Evolutionary conservation across 2,888 invertebrate species (phyloP).

Genomic region (Patella depressa): DNA sequence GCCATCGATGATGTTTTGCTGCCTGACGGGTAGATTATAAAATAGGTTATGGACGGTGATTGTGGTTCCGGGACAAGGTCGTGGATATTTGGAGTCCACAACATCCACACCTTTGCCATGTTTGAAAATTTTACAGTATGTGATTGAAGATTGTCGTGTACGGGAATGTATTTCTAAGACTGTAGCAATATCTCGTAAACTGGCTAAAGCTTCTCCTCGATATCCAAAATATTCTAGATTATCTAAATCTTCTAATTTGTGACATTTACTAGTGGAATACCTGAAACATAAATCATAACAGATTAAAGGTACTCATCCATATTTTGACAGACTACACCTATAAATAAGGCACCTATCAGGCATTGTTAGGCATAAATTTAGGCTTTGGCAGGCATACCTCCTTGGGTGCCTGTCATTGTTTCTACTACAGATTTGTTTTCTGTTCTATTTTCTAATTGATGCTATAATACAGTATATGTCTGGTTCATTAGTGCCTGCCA

Average conservation of each 20-base stretch:
- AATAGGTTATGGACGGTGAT: slow-evolving; percentile 80
- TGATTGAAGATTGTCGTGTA: slow-evolving; percentile 70
- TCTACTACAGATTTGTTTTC: too few species aligned
- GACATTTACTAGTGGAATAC: slow-evolving; percentile 79
- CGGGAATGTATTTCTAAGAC: slow-evolving; percentile 77
- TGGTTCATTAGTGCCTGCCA: too few species aligned
- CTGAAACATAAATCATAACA: slow-evolving; percentile 59
- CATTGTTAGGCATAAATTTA: too few species aligned
- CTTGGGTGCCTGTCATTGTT: too few species aligned
- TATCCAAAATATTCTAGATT: slow-evolving; percentile 78
- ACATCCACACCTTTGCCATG: slow-evolving; percentile 73
- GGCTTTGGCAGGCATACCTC: too few species aligned
- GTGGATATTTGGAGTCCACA: slow-evolving; percentile 60
- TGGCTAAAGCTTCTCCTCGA: slow-evolving; percentile 80
- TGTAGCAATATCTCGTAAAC: slow-evolving; percentile 76
- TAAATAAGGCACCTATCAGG: too few species aligned
- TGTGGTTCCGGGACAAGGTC: slow-evolving; percentile 82
- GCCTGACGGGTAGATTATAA: slow-evolving; percentile 77
- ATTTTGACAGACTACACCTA: not conserved
- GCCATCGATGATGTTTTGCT: slow-evolving; percentile 74
- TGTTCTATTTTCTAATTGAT: too few species aligned
- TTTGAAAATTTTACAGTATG: slow-evolving; percentile 76
- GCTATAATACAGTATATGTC: too few species aligned
- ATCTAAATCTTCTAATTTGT: slow-evolving; percentile 74
- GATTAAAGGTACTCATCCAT: not conserved